Evolutionary conservation across 2,113 vertebrate species (phyloP).

Genomic region (Sula dactylatra): DNA sequence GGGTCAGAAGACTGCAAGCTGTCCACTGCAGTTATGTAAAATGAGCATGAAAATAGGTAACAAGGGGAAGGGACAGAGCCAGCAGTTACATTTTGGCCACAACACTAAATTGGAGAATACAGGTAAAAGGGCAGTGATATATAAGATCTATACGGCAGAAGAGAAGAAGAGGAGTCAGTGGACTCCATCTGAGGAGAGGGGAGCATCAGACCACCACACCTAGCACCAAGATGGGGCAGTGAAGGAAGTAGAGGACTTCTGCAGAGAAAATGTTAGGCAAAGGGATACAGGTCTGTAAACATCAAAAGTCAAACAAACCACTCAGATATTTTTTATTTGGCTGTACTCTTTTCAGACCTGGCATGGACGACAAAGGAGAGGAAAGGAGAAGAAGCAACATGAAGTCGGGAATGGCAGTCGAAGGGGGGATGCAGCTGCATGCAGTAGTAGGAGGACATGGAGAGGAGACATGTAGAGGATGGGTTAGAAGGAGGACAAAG

Average conservation of each 20-base stretch:
- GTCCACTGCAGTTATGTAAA: not conserved
- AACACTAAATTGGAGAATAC: not conserved
- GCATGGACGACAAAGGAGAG: not conserved
- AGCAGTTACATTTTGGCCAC: not conserved
- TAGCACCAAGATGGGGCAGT: not conserved
- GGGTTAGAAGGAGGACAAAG: not conserved
- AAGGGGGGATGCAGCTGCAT: not conserved
- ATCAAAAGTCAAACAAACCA: not conserved
- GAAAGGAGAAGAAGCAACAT: not conserved
- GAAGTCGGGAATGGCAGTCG: not conserved
- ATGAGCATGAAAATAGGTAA: not conserved
- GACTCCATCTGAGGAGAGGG: not conserved
- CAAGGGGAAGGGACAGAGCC: not conserved
- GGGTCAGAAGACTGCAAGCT: not conserved
- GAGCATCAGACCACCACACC: not conserved
- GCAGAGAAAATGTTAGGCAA: not conserved
- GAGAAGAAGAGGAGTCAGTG: not conserved
- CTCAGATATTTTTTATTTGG: not conserved
- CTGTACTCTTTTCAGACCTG: not conserved
- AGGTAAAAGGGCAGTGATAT: not conserved
- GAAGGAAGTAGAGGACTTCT: not conserved
- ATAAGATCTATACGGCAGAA: not conserved
- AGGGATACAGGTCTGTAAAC: not conserved
- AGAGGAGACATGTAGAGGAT: not conserved
- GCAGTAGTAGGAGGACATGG: not conserved